Evolutionary conservation across 2,888 invertebrate species (phyloP), one percentile per base, ranked within the genome.

Genomic region (Podotricha telesiphe): DNA sequence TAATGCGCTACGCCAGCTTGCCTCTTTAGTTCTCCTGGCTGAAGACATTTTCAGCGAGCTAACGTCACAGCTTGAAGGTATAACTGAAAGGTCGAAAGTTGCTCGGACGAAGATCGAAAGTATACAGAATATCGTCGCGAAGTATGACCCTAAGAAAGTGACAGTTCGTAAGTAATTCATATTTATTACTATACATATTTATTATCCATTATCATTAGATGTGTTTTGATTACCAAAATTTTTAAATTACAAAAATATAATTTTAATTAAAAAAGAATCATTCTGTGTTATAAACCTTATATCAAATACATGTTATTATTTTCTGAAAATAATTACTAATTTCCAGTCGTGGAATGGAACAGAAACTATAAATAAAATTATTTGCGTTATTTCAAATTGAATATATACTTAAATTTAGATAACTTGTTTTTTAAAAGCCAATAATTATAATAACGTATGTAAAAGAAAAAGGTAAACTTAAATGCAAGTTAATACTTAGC

Each of bases 41-140:
- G 96, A 97, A 89, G 96, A 97, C 84, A 96, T 98, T 83, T 98
- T 98, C 89, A 95, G 95, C 79, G 97, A 96, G 82, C 94, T 98
- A 79, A 96, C 96, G 72, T 92, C 93, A 73, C 96, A 97, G 84
- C 94, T 98, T 75, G 95, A 96, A 81, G 93, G 94, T 74, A 95
- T 98, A 78, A 95, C 95, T 68, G 95, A 95, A 80, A 94, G 97
- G 75, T 95, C 97, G 70, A 95, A 95, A 71, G 89, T 89, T 62
- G 95, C 97, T 68, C 95, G 96, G 84, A 89, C 91, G 68, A 95
- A 96, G 85, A 94, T 98, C 78, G 94, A 94, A 78, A 93, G 90
- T 78, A 94, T 98, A 79, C 96, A 96, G 83, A 95, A 94, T 77
- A 94, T 94, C 80, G 96, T 97, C 80, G 94, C 94, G 80, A 93